Evolutionary conservation across 2,888 invertebrate species (phyloP).

Genomic region (Cephonodes hylas): DNA sequence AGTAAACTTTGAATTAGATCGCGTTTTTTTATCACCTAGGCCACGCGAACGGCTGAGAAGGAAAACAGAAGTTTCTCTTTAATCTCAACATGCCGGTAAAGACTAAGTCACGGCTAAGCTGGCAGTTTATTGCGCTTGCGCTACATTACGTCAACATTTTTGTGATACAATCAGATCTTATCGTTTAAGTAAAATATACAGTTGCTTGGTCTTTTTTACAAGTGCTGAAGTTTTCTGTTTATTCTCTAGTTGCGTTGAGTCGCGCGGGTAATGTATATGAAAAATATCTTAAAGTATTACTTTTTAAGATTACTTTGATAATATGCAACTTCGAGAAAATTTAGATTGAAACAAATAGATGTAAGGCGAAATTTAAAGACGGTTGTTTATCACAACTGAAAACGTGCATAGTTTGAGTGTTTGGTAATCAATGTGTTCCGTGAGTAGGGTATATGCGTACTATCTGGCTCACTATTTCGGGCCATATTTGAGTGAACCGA

Average conservation of each 20-base stretch:
- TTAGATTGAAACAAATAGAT: too few relatives aligned
- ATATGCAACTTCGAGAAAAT: too few relatives aligned
- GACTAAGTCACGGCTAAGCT: not conserved
- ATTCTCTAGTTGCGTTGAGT: not conserved
- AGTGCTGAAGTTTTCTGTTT: not conserved
- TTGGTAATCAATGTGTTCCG: too few relatives aligned
- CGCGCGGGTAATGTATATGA: too few relatives aligned
- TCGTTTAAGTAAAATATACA: not conserved
- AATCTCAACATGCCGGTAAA: not conserved
- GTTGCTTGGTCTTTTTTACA: not conserved
- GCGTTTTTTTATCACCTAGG: not conserved
- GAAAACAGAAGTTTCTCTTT: slow-evolving; percentile 4
- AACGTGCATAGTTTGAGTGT: too few relatives aligned
- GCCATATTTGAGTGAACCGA: too few relatives aligned
- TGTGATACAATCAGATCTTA: not conserved
- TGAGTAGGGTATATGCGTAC: too few relatives aligned
- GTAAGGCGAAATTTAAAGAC: too few relatives aligned
- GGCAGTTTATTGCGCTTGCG: not conserved
- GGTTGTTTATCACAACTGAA: too few relatives aligned
- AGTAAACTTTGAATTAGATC: not conserved
- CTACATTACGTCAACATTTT: not conserved
- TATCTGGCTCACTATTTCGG: too few relatives aligned
- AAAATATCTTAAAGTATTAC: too few relatives aligned
- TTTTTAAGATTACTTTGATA: too few relatives aligned
- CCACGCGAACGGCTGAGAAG: not conserved